These are phyloP conservation scores for Synodontis membranacea DNA, from an alignment of 2,113 vertebrate genomes.

Conservation along the genomic window DNA sequence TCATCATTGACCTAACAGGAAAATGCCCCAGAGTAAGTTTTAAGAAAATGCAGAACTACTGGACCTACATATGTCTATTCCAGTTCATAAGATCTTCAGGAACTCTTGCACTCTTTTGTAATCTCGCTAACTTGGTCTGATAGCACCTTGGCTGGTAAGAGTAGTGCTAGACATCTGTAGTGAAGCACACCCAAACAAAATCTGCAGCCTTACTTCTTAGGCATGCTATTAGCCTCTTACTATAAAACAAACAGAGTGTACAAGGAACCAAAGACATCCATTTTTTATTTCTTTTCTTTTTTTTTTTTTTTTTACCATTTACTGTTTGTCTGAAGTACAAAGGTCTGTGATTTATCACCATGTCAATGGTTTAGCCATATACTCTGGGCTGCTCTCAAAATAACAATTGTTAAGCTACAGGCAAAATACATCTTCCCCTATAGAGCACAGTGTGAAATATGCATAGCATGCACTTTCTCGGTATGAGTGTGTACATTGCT, in stretches of 20 bases:
- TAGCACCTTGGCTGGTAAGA: background rate
- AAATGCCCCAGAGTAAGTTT: background rate
- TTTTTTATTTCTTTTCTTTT: constrained; percentile 4
- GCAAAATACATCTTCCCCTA: constrained; percentile 38
- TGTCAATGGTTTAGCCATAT: constrained; percentile 11
- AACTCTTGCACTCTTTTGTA: background rate
- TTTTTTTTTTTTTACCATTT: constrained; percentile 9
- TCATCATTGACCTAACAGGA: background rate
- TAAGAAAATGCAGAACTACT: background rate
- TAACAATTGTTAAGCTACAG: constrained; percentile 32
- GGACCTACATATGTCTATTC: background rate
- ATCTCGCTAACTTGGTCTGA: background rate
- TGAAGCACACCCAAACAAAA: background rate
- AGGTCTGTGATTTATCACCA: constrained; percentile 37
- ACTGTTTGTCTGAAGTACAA: constrained; percentile 13
- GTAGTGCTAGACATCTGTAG: background rate
- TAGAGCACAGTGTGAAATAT: constrained; percentile 15
- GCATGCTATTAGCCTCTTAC: background rate
- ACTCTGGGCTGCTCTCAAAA: constrained; percentile 20
- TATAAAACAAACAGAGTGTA: background rate
- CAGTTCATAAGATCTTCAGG: background rate
- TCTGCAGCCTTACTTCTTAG: background rate
- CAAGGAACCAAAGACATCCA: background rate
- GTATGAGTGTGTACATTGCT: constrained; percentile 31
- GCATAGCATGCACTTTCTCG: constrained; percentile 28